phyloP scores from a whole-genome alignment of 2,113 vertebrate species.

The Alosa alosa region DNA sequence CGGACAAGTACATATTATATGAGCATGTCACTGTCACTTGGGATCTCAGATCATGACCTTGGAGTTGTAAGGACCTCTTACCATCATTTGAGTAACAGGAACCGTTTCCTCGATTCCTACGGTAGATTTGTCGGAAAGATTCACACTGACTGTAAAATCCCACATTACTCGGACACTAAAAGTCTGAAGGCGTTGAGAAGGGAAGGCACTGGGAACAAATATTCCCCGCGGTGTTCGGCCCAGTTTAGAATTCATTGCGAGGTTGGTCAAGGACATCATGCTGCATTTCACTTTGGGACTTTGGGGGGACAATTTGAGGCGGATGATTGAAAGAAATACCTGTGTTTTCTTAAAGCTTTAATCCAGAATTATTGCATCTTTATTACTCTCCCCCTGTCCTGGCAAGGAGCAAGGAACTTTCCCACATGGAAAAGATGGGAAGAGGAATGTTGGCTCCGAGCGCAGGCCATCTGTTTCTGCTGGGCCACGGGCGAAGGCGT shows the following conservation, averaged over 20 bases:
- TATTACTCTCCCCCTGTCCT: slow-evolving; percentile 52
- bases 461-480: slow-evolving; percentile 68
- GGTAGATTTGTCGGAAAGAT: background rate
- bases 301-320: slow-evolving; percentile 43
- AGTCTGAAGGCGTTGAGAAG: slow-evolving; percentile 26
- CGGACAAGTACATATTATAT: background rate
- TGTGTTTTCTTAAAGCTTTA: slow-evolving; percentile 63
- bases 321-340: slow-evolving; percentile 54
- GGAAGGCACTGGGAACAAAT: slow-evolving; percentile 19
- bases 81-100: background rate
- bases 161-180: slow-evolving; percentile 22
- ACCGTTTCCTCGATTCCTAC: background rate
- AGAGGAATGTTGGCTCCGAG: slow-evolving; percentile 66
- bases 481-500: slow-evolving; percentile 41
- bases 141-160: slow-evolving; percentile 13
- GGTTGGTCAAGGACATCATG: slow-evolving; percentile 46
- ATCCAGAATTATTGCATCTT: slow-evolving; percentile 59
- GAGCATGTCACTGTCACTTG: background rate
- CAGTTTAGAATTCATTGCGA: slow-evolving; percentile 12
- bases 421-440: slow-evolving; percentile 66
- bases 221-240: background rate
- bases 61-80: background rate
- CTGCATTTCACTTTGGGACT: slow-evolving; percentile 51
- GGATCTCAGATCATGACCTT: background rate
- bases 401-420: slow-evolving; percentile 67